Evolutionary conservation across 2,113 vertebrate genomes (phyloP), one percentile per base, ranked within the genome.

Genomic region (Proterorhinus semilunaris): DNA sequence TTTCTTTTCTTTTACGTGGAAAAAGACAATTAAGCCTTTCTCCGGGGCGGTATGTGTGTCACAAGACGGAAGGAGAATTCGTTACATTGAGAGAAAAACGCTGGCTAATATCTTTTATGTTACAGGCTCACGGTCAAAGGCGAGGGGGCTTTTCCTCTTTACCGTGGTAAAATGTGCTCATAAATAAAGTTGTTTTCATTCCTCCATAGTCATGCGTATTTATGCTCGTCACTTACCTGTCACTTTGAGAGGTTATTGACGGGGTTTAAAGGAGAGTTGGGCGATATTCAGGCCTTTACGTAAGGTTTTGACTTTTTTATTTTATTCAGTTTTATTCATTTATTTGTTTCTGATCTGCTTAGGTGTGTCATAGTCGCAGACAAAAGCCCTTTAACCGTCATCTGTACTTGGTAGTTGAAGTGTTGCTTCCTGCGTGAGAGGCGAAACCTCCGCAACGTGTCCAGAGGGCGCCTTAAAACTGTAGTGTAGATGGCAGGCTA

Each of bases 61-160:
- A 65, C 42, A 15, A 45, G 68, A 72, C 45, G 51, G 52, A 59
- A 64, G 68, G 11, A 44, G n/a, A 58, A 69, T n/a, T 69, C 11
- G 48, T 27, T 0, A 1, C 16, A 42, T 62, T 47, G 1, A 8
- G 3, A 49, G 49, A 6, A 51, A 11, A 57, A 15, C 11, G 21
- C 21, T 44, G 47, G 10, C 27, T 21, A 52, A 70, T 55, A 1
- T 0, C 15, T n/a, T 46, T 57, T 72, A 49, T 48, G 59, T 36
- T 17, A 8, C n/a, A 15, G 7, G 58, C 36, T 44, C 42, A 61
- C 15, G 58, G 58, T 61, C 58, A 61, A 61, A 61, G 36, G 13
- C 58, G n/a, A 2, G 21, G 54, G 54, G 21, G 3, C 2, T 36
- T 36, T 36, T 36, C 27, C 1, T 21, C 10, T 57, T 57, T 36